Evolutionary conservation across 2,113 vertebrate genomes (phyloP), one percentile per base, ranked within the genome.

Genomic region (Corythoichthys intestinalis): DNA sequence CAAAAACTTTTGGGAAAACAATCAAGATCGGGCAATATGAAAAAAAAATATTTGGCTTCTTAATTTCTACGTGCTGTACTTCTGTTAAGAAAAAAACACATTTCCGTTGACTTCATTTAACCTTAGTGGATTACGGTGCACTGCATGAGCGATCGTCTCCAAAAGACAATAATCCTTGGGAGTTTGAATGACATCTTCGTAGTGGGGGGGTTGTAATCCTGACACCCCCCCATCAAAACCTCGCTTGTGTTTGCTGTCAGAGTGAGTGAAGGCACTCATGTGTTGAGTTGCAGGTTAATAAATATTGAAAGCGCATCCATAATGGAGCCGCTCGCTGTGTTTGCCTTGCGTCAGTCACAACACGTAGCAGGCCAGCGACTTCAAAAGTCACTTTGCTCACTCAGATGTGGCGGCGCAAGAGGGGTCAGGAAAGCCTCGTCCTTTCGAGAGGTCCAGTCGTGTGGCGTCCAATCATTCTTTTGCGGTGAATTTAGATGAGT

Each of bases 221-320:
- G 56, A 20, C 53, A 1, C 56, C 56, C 54, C 2, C 10, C 54
- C 54, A 3, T 10, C 56, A 2, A 1, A 14, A 58, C 56, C 56
- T 37, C 56, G 13, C 44, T 63, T 47, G 38, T 62, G 59, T 62
- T 62, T 20, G 17, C 59, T 62, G 61, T 63, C 61, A 28, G 20
- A 34, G 3, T 47, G 44, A 47, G 20, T 63, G 61, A 63, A 63
- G 44, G 41, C 61, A 34, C 61, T 54, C 49, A 20, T 28, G 49
- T 66, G 61, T 47, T 48, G 61, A 63, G n/a, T 13, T 47, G 41
- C 20, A 47, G 44, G 61, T 66, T n/a, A 58, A 72, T 86, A 85
- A 87, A 88, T 86, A 79, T 88, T 87, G 68, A 47, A 86, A 65
- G 67, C 10, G 3, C 71, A 82, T 88, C 54, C 73, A 87, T 86